Evolutionary conservation across 2,113 vertebrate species (phyloP), one percentile per base, ranked within the genome.

Genomic region (Hirundichthys speculiger): DNA sequence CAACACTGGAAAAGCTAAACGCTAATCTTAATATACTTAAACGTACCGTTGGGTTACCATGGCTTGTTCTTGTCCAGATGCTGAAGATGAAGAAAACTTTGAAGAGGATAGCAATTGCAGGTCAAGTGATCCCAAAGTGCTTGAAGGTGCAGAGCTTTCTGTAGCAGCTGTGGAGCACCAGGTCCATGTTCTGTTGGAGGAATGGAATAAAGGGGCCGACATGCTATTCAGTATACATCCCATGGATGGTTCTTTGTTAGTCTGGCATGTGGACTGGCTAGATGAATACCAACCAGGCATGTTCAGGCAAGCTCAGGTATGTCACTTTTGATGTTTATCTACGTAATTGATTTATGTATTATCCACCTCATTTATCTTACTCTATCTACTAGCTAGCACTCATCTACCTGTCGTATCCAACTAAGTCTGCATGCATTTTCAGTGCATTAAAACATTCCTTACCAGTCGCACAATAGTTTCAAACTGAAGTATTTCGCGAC

Each of bases 211-310:
- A 89, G 96, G 94, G 67, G 95, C 98, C 9, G 97, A 99, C 87
- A 97, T 99, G 96, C 87, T 99, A 4, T 99, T 98, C 83, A 98
- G 97, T 91, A 98, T 99, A 89, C 97, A 99, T 93, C 95, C 97
- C 34, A 84, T 96, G 90, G 98, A 99, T 85, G 98, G 98, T 52
- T 99, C 98, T 25, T 86, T 99, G 85, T 90, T 99, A 53, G 95
- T 99, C 57, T 99, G 98, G 98, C 94, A 98, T 51, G 94, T 98
- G 38, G 98, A 98, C 90, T 99, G 96, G 96, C 90, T 99, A 53
- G 96, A 99, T 84, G 98, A 99, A 86, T 98, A 98, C 82, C 96
- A 98, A 79, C 97, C 98, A 42, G 95, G 96, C 79, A 98, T 98
- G 97, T 99, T 98, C 91, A 95, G 96, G 24, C 98, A 99, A 91